Conservation (phyloP, 2,113 vertebrate species). For the Equus quagga region DNA sequence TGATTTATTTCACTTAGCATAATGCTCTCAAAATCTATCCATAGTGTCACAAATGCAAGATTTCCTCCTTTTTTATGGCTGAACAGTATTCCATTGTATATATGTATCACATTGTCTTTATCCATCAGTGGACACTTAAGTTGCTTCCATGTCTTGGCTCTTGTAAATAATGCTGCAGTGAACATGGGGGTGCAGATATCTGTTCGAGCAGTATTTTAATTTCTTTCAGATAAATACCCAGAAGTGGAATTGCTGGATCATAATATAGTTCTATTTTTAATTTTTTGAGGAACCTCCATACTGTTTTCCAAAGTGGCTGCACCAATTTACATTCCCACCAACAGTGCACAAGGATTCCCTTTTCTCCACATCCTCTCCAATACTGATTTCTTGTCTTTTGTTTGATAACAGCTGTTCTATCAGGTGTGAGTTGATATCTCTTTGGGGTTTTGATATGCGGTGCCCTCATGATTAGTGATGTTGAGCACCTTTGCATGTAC, state of each 20-base stretch:
- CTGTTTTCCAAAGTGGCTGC: not conserved
- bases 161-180: not conserved
- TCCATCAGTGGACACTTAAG: not conserved
- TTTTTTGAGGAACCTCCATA: not conserved
- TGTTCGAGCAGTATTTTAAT: not conserved
- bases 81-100: not conserved
- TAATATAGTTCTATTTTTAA: not conserved
- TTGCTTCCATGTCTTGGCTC: not conserved
- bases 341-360: not conserved
- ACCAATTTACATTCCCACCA: not conserved
- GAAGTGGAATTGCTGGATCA: not conserved
- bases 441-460: constrained; percentile 16
- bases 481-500: not conserved
- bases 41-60: not conserved
- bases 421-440: not conserved
- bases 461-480: not conserved
- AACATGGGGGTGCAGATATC: not conserved
- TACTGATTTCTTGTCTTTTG: constrained; percentile 11
- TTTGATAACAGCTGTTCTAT: not conserved
- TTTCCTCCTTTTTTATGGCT: not conserved
- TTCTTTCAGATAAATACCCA: constrained; percentile 20
- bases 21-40: not conserved
- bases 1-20: not conserved
- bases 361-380: not conserved
- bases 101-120: not conserved